Percentiles rank a stretch among this genome's conserved stretches.
Conservation (phyloP, 2,888 invertebrate species). For the Ganaspis brasiliensis region DNA sequence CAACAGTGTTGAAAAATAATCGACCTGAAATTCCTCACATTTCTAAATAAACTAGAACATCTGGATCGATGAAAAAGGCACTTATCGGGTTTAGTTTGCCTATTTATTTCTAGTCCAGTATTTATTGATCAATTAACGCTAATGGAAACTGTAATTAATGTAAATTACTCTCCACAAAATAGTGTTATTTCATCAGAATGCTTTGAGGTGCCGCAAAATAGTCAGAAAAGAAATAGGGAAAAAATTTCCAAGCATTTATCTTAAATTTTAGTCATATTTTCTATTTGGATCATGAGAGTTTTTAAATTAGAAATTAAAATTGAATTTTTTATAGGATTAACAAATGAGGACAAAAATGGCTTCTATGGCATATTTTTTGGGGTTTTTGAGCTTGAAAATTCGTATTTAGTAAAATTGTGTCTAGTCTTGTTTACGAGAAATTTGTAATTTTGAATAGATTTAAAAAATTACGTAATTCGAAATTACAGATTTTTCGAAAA, state of each 20-base stretch:
- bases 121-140: constrained; percentile 17
- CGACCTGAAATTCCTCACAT: constrained; percentile 1
- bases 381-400: too few relatives aligned
- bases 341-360: too few relatives aligned
- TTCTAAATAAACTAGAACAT: not conserved
- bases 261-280: too few relatives aligned
- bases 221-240: not conserved
- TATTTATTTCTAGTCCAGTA: not conserved
- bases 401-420: too few relatives aligned
- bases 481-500: too few relatives aligned
- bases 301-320: too few relatives aligned
- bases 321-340: too few relatives aligned
- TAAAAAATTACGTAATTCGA: too few relatives aligned
- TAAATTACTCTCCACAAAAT: constrained; percentile 21
- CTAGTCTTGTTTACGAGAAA: too few relatives aligned
- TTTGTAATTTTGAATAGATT: too few relatives aligned
- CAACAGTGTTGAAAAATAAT: not conserved
- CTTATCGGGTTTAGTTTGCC: not conserved
- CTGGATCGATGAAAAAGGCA: not conserved
- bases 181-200: constrained; percentile 32
- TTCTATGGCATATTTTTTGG: too few relatives aligned
- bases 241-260: not conserved
- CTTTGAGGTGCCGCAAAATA: constrained; percentile 21
- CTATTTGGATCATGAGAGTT: too few relatives aligned
- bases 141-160: constrained; percentile 23